These are phyloP conservation scores for Penaeus monodon DNA, from an alignment of 2,888 invertebrate species.

Conservation along the genomic window DNA sequence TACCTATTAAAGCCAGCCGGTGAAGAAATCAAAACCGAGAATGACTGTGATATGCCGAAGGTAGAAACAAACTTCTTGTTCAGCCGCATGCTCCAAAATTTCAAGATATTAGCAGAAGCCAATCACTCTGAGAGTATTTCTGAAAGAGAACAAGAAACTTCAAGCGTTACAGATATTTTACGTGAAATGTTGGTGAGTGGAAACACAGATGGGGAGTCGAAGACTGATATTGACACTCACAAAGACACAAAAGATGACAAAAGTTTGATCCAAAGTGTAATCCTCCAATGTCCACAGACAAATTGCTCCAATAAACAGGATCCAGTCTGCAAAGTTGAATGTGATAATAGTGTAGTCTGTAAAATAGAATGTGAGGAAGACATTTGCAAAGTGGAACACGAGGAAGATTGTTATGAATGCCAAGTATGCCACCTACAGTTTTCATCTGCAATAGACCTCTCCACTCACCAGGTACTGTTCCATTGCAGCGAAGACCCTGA, in stretches of 20 bases:
- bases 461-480: slow-evolving; percentile 52
- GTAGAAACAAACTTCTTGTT: slow-evolving; percentile 44
- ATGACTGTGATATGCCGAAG: slow-evolving; percentile 46
- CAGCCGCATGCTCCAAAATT: slow-evolving; percentile 49
- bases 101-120: slow-evolving; percentile 43
- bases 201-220: neutral
- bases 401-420: slow-evolving; percentile 46
- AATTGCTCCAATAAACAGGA: slow-evolving; percentile 4
- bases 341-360: slow-evolving; percentile 31
- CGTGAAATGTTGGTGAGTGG: slow-evolving; percentile 45
- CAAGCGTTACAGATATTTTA: slow-evolving; percentile 27
- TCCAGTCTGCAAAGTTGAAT: slow-evolving; percentile 32
- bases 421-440: slow-evolving; percentile 49
- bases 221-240: neutral
- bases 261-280: slow-evolving; percentile 4
- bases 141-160: neutral
- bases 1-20: slow-evolving; percentile 52
- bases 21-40: slow-evolving; percentile 20
- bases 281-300: neutral
- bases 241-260: neutral
- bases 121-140: slow-evolving; percentile 6
- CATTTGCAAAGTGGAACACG: neutral
- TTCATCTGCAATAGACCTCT: slow-evolving; percentile 44
- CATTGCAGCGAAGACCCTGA: slow-evolving; percentile 37
- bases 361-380: slow-evolving; percentile 41